Conservation (phyloP, 2,797 vertebrate species). For the Macropodus opercularis region DNA sequence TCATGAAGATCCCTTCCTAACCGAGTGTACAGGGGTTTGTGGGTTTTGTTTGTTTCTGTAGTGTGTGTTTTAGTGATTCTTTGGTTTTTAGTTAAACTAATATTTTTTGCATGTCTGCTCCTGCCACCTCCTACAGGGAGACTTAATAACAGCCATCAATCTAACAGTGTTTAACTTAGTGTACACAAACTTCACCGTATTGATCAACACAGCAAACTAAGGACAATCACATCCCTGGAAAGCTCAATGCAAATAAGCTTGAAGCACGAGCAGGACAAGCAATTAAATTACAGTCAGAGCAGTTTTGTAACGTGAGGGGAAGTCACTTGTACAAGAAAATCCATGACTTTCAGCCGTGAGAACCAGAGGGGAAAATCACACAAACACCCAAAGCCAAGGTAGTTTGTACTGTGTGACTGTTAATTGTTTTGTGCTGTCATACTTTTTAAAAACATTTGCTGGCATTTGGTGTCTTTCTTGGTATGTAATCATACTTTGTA, state of each 20-base stretch:
- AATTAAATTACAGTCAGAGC: conserved; percentile 43
- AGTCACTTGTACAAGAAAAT: conserved; percentile 14
- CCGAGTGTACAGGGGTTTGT: too few relatives aligned
- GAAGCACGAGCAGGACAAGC: conserved; percentile 35
- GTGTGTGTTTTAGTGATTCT: neutral
- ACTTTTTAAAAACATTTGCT: too few relatives aligned
- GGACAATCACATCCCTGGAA: conserved; percentile 45
- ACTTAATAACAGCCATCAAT: conserved; percentile 70
- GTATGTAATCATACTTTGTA: too few relatives aligned
- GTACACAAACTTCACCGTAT: conserved; percentile 54
- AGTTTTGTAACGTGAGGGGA: conserved; percentile 26
- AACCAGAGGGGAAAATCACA: conserved; percentile 10
- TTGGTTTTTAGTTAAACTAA: conserved; percentile 18
- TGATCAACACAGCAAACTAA: conserved; percentile 64
- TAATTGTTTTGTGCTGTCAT: too few relatives aligned
- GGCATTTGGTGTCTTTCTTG: too few relatives aligned
- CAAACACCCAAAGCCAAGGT: neutral
- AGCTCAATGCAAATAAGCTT: conserved; percentile 40
- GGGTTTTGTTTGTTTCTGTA: neutral
- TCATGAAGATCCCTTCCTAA: too few relatives aligned
- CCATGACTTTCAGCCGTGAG: conserved; percentile 16
- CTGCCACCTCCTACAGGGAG: conserved; percentile 23
- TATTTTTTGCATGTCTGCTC: conserved; percentile 26
- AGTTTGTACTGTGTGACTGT: too few relatives aligned
- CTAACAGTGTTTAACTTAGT: conserved; percentile 69